Base-by-base conservation (phyloP, 2,113 vertebrate species). In the Chitala chitala region DNA sequence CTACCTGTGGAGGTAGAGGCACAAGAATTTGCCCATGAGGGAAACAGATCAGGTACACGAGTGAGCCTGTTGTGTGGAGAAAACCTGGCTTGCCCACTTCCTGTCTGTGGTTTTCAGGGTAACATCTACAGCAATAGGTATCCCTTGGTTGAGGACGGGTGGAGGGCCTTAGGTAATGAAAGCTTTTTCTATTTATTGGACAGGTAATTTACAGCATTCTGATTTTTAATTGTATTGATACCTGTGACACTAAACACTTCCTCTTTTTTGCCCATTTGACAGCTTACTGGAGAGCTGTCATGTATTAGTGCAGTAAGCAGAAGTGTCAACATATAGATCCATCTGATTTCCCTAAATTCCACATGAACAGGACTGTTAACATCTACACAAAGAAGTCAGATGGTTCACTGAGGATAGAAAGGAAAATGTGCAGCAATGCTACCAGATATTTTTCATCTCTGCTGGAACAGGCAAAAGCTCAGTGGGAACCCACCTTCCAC, bases 21-120 rank as follows among this genome's bases (percentile, higher is more conserved):
- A 85, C 78, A 87, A 91, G 91, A 92, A 92, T 94, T 92, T 90
- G 87, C 92, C 93, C 89, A 83, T 89, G 86, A 93, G 91, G 87
- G 89, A 83, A 90, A 90, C 82, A 82, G 81, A 85, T 75, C 72
- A 86, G 79, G 83, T 86, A 82, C 85, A 81, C 78, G 48, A 79
- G 75, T 68, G 73, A 84, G 80, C 69, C 83, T 84, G 83, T 87
- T 87, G 87, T 82, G 76, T 76, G 82, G 75, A 79, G 85, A 83
- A 73, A 84, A 80, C 83, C 81, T 78, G 80, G 83, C 46, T 65
- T 15, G 42, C 54, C 61, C 59, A 68, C 46, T 84, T 84, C 82
- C 84, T 85, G 76, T 81, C 81, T 81, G 77, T 46, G n/a, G 64
- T 66, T 66, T 3, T 38, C 15, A 46, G 13, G 42, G 42, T 63